Evolutionary conservation across 2,113 vertebrate species (phyloP).

Genomic region (Arenaria interpres): DNA sequence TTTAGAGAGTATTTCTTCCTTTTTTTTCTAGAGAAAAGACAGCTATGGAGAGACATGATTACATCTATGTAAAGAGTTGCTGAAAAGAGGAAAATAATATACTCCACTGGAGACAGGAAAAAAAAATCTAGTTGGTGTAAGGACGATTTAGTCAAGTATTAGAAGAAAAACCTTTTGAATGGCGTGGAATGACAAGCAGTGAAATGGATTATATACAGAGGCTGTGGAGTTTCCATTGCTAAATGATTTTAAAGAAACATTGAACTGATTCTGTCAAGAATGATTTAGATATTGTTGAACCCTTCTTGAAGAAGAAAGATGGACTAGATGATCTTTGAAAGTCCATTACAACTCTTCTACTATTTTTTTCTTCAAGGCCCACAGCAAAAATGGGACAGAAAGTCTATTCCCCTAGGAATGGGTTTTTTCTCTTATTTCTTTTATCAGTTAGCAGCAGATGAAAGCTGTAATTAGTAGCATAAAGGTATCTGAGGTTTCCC

Average conservation of each 20-base stretch:
- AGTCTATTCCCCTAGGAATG: not conserved
- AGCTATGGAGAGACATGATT: not conserved
- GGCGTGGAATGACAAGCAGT: not conserved
- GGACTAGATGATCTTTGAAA: not conserved
- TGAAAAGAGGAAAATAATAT: not conserved
- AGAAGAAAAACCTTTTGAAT: slow-evolving; percentile 15
- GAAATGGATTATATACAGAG: slow-evolving; percentile 37
- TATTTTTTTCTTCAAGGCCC: not conserved
- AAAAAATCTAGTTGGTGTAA: not conserved
- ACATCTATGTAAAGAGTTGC: not conserved
- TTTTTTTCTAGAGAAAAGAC: not conserved
- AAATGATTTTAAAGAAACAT: slow-evolving; percentile 52
- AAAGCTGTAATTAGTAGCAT: not conserved
- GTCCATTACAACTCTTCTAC: not conserved
- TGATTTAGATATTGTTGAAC: slow-evolving; percentile 20
- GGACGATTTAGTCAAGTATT: not conserved
- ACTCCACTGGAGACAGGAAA: not conserved
- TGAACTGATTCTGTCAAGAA: slow-evolving; percentile 57
- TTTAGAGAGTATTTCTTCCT: not conserved
- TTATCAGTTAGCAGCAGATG: slow-evolving; percentile 34
- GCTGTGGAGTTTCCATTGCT: not conserved
- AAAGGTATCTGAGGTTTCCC: not conserved
- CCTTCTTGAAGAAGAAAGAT: slow-evolving; percentile 8
- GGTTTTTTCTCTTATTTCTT: slow-evolving; percentile 9
- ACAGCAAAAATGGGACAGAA: not conserved